Percentiles rank a stretch among this genome's conserved stretches.
phyloP scores from a whole-genome alignment of 1,140 invertebrate species.

The Leucophenga varia region DNA sequence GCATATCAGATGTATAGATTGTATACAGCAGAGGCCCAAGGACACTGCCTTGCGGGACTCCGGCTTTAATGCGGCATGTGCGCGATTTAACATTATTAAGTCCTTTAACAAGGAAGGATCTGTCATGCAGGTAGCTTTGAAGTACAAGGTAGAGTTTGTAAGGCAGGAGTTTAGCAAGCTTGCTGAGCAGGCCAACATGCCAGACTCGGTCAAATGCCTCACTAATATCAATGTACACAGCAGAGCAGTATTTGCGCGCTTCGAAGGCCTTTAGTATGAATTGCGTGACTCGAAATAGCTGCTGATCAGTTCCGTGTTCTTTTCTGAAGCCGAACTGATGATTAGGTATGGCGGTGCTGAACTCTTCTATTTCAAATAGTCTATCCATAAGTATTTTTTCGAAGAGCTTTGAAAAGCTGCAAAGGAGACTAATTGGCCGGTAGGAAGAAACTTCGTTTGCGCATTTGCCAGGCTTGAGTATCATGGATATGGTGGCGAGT shows the following conservation, averaged over 20 bases:
- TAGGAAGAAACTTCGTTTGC: background rate
- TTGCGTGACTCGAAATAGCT: conserved; percentile 1
- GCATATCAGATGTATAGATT: background rate
- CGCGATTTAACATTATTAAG: background rate
- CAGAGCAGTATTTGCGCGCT: conserved; percentile 2
- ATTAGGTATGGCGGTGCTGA: background rate
- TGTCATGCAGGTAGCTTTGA: background rate
- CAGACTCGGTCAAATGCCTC: conserved; percentile 15
- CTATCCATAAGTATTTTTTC: conserved; percentile 2
- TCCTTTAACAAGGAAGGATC: conserved; percentile 1
- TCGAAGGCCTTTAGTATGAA: conserved; percentile 5
- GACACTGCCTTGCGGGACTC: conserved; percentile 20
- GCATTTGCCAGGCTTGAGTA: conserved; percentile 7
- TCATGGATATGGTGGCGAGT: background rate
- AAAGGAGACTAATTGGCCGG: conserved; percentile 4
- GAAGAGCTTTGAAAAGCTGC: conserved; percentile 3
- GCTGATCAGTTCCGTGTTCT: conserved; percentile 3
- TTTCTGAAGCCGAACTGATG: conserved; percentile 15
- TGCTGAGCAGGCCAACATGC: conserved; percentile 7
- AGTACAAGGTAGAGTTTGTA: background rate
- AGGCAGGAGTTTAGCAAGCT: conserved; percentile 11
- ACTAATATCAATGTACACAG: conserved; percentile 6
- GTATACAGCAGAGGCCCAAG: conserved; percentile 9
- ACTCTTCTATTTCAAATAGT: background rate
- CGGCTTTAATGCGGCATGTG: background rate